Evolutionary conservation across 1,140 invertebrate species (phyloP), one percentile per base, ranked within the genome.

Genomic region (Lucilia sericata): DNA sequence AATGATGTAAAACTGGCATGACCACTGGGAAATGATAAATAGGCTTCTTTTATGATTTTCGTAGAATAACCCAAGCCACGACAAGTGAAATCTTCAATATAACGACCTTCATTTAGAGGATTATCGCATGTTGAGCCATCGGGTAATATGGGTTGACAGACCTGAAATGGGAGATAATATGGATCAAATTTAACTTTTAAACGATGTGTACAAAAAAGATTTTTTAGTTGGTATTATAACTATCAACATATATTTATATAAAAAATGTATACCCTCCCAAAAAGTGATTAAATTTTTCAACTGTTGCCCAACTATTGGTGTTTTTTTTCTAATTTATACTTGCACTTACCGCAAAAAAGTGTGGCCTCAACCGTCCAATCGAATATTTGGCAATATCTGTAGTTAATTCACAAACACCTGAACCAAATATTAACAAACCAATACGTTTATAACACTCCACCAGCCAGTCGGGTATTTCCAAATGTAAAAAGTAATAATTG

Each of bases 351-450:
- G 93, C 92, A 86, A 97, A 94, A 91, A 99, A 99, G 91, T 99
- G 97, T 2, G 98, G 98, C 84, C 98, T 91, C 75, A 99, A 91
- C 83, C 98, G 93, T 47, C 98, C 98, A 83, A 99, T 94, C 0
- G 95, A 94, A 88, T 98, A 98, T 91, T 99, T 99, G 25, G 95
- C 96, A 86, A 98, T 94, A 87, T 98, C 97, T 2, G 97, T 98
- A 2, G 95, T 94, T 5, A 97, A 91, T 91, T 97, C 95, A 70
- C 95, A 96, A 65, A 95, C 94, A 1, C 94, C 94, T 65, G 95
- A 94, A 0, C 97, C 97, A 89, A 98, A 98, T 30, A 95, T 93
- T 88, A 98, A 98, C 1, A 96, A 91, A 2, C 95, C 95, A 19
- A 97, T 92, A 84, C 94, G 93, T 74, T 93, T 93, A 88, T 97